These are phyloP conservation scores for Babylonia areolata DNA, from an alignment of 1,140 invertebrate species.

Conservation along the genomic window DNA sequence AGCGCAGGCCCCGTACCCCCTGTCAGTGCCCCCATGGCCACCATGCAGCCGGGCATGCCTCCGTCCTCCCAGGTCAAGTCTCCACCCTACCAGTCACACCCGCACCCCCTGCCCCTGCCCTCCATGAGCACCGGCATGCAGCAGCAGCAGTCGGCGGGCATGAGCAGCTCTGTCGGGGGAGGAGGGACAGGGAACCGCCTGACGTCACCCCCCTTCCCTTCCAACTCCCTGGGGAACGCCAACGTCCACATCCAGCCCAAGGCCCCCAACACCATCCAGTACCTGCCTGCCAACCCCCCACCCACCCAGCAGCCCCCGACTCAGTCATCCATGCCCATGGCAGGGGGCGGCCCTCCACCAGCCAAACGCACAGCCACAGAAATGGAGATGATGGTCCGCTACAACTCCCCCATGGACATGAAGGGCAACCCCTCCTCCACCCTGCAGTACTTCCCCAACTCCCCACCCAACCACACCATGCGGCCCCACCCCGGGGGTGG, in stretches of 20 bases:
- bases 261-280: conserved; percentile 98
- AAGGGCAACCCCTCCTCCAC: conserved; percentile 62
- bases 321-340: neutral
- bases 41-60: conserved; percentile 44
- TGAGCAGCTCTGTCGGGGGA: neutral
- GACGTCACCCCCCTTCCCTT: conserved; percentile 51
- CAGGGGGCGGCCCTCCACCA: conserved; percentile 6
- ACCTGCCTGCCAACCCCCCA: conserved; percentile 86
- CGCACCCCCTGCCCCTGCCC: conserved; percentile 50
- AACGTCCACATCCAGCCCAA: conserved; percentile 89
- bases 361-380: conserved; percentile 85
- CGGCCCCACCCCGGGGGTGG: conserved; percentile 57
- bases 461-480: conserved; percentile 55
- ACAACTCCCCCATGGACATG: conserved; percentile 82
- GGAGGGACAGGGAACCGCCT: neutral
- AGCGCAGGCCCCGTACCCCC: conserved; percentile 38
- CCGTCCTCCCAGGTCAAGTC: conserved; percentile 40
- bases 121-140: conserved; percentile 45
- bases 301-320: conserved; percentile 64
- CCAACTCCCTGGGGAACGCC: conserved; percentile 70
- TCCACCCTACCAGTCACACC: conserved; percentile 41
- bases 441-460: conserved; percentile 60
- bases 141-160: conserved; percentile 30
- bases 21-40: conserved; percentile 35
- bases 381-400: conserved; percentile 92